phyloP scores from a whole-genome alignment of 2,888 invertebrate genomes.

The Calliphora vomitoria region DNA sequence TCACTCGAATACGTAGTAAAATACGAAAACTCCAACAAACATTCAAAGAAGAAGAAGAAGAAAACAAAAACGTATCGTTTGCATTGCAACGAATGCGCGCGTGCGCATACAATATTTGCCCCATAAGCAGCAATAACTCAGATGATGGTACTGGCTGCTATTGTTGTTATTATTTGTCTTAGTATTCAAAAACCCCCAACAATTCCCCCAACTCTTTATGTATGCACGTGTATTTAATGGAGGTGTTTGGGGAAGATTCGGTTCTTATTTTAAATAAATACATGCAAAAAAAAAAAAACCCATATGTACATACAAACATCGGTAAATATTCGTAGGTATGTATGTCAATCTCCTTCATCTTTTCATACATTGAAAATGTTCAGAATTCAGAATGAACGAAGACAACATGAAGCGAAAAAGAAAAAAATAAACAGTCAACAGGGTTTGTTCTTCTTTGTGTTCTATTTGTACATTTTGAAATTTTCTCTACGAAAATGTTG shows the following conservation, averaged over 20 bases:
- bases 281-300: not conserved
- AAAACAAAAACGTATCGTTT: constrained; percentile 48
- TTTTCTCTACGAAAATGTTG: constrained; percentile 36
- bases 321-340: not conserved
- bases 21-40: constrained; percentile 18
- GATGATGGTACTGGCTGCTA: constrained; percentile 56
- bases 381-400: constrained; percentile 34
- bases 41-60: constrained; percentile 48
- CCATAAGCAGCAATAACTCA: constrained; percentile 70
- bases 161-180: constrained; percentile 46
- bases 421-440: constrained; percentile 29
- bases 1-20: not conserved
- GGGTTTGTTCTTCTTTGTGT: constrained; percentile 11
- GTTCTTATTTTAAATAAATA: not conserved
- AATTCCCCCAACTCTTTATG: constrained; percentile 22
- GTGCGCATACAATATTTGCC: constrained; percentile 81
- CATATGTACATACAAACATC: not conserved
- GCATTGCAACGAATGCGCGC: constrained; percentile 77
- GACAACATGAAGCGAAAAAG: constrained; percentile 24
- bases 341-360: constrained; percentile 62
- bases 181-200: constrained; percentile 6
- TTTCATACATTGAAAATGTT: constrained; percentile 36
- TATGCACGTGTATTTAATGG: constrained; percentile 46
- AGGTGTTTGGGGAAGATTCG: constrained; percentile 49
- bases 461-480: constrained; percentile 22